Evolutionary conservation across 1,140 invertebrate species (phyloP).

Genomic region (Himalopsyche phryganea): DNA sequence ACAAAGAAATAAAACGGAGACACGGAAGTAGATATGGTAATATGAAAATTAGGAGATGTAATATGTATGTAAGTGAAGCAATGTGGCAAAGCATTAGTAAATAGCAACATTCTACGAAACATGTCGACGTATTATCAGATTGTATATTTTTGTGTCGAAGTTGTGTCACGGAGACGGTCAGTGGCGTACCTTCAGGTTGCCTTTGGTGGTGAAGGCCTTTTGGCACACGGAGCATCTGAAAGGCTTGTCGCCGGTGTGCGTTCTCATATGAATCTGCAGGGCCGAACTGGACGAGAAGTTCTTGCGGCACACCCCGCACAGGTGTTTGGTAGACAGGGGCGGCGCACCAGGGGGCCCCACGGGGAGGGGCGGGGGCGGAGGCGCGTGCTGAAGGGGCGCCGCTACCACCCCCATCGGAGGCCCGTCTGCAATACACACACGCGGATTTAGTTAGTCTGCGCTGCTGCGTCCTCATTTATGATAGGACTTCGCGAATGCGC

Average conservation of each 20-base stretch:
- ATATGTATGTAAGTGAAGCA: conserved; percentile 1
- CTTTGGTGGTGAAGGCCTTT: conserved; percentile 96
- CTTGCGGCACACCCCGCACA: conserved; percentile 95
- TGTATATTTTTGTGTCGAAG: no score
- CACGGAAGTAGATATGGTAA: not conserved
- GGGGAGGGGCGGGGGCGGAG: conserved; percentile 40
- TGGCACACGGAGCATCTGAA: conserved; percentile 93
- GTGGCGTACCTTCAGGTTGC: conserved; percentile 88
- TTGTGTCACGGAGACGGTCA: no score
- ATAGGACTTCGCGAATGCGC: no score
- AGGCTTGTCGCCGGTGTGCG: conserved; percentile 96
- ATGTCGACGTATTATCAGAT: no score
- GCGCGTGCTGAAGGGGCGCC: conserved; percentile 22
- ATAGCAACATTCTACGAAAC: not conserved
- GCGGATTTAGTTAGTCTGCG: conserved; percentile 19
- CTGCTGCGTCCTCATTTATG: no score
- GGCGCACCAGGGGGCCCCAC: conserved; percentile 40
- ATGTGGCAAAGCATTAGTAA: conserved; percentile 22
- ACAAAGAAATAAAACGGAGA: no score
- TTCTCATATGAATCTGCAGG: conserved; percentile 96
- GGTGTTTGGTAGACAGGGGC: conserved; percentile 71
- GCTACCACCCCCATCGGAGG: conserved; percentile 19
- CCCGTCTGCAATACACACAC: conserved; percentile 34
- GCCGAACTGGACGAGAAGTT: conserved; percentile 96
- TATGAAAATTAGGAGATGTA: not conserved